Evolutionary conservation across 2,888 invertebrate genomes (phyloP).

Genomic region (Lepidocyrtoides sp.): DNA sequence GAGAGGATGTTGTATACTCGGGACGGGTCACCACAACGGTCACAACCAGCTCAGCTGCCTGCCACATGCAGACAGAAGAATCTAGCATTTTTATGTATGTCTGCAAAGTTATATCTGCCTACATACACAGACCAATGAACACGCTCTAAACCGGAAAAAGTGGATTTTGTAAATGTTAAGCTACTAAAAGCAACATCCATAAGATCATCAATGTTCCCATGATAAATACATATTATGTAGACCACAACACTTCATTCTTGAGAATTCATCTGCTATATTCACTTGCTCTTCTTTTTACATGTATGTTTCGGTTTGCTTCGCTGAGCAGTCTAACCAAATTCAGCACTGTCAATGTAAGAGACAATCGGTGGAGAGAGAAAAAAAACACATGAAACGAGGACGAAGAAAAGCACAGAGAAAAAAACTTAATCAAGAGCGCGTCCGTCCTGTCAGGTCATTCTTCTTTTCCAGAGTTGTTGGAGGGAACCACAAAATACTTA

Average conservation of each 20-base stretch:
- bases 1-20: neutral
- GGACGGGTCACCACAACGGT: too few relatives aligned
- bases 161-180: slow-evolving; percentile 50
- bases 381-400: slow-evolving; percentile 17
- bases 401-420: slow-evolving; percentile 52
- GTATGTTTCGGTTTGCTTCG: slow-evolving; percentile 12
- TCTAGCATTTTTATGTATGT: neutral
- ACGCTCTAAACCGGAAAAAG: slow-evolving; percentile 48
- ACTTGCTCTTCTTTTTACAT: neutral
- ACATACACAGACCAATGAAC: slow-evolving; percentile 40
- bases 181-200: slow-evolving; percentile 40
- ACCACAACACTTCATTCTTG: slow-evolving; percentile 30
- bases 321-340: slow-evolving; percentile 36
- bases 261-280: neutral
- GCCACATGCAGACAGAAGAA: slow-evolving; percentile 36
- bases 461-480: slow-evolving; percentile 67
- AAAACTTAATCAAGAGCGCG: slow-evolving; percentile 71
- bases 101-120: neutral
- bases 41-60: slow-evolving; percentile 21
- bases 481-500: slow-evolving; percentile 52
- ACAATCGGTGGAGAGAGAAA: neutral
- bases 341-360: slow-evolving; percentile 40
- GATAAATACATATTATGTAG: slow-evolving; percentile 37
- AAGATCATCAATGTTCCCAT: slow-evolving; percentile 23
- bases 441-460: slow-evolving; percentile 70